phyloP scores from a whole-genome alignment of 2,797 vertebrate genomes.

The Poeciliopsis turneri region DNA sequence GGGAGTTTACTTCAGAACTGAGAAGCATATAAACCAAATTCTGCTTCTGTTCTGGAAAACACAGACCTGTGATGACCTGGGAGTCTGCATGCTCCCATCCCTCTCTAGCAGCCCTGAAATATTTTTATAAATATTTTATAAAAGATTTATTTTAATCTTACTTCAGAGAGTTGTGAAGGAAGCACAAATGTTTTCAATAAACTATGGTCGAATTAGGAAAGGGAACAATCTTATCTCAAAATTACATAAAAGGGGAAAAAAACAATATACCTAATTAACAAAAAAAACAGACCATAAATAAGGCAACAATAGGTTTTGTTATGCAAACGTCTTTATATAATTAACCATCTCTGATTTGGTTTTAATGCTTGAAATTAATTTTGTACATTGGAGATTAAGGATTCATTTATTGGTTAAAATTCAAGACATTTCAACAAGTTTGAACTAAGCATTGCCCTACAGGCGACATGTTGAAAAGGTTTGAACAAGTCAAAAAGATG shows the following conservation, averaged over 20 bases:
- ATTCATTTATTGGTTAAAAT: neutral
- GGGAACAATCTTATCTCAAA: neutral
- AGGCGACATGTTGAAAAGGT: neutral
- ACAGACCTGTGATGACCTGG: neutral
- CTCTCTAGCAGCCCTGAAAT: neutral
- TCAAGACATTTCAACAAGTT: neutral
- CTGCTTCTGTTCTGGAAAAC: neutral
- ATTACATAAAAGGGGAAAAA: neutral
- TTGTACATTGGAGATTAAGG: neutral
- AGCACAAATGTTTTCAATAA: neutral
- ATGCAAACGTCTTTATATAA: neutral
- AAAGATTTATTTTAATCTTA: neutral
- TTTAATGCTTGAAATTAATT: neutral
- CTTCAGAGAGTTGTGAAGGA: neutral
- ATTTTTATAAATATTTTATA: neutral
- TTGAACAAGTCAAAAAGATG: neutral
- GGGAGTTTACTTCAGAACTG: neutral
- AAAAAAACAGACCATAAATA: neutral
- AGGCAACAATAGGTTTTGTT: neutral
- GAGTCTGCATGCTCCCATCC: neutral
- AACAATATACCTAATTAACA: neutral
- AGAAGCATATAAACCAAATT: neutral
- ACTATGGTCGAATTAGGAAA: neutral
- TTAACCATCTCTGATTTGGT: neutral
- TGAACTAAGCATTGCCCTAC: neutral